Percentiles rank a stretch among this genome's conserved stretches.
Evolutionary conservation across 1,140 invertebrate genomes (phyloP).

Genomic region (Scaptomyza hsui): DNA sequence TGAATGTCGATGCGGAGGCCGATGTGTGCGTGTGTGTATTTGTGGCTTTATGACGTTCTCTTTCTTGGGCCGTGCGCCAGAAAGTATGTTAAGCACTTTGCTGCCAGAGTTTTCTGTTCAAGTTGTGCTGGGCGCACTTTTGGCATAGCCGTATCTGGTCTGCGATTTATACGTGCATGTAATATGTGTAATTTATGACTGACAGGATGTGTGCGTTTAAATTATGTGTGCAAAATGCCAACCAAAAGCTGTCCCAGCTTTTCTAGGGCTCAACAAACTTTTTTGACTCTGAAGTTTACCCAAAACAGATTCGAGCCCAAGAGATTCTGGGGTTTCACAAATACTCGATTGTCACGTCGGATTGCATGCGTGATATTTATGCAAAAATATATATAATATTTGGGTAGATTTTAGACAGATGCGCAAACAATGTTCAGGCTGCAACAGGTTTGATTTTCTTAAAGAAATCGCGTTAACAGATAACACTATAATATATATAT

Average conservation of each 20-base stretch:
- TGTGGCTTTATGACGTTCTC: slow-evolving; percentile 2
- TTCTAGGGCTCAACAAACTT: slow-evolving; percentile 44
- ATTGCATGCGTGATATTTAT: slow-evolving; percentile 20
- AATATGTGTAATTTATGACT: slow-evolving; percentile 80
- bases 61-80: slow-evolving; percentile 54
- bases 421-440: no score
- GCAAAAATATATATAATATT: not conserved
- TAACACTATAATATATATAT: no score
- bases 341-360: slow-evolving; percentile 55
- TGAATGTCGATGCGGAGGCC: slow-evolving; percentile 17
- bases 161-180: slow-evolving; percentile 79
- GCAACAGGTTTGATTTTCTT: slow-evolving; percentile 10
- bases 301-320: slow-evolving; percentile 4
- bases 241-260: slow-evolving; percentile 51
- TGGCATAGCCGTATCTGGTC: slow-evolving; percentile 61
- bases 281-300: slow-evolving; percentile 44
- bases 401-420: not conserved
- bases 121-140: slow-evolving; percentile 62
- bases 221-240: slow-evolving; percentile 78
- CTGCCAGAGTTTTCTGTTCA: slow-evolving; percentile 48
- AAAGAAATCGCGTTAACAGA: not conserved
- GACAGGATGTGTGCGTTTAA: slow-evolving; percentile 77
- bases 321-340: slow-evolving; percentile 21
- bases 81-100: slow-evolving; percentile 80
- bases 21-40: slow-evolving; percentile 1